Base-by-base conservation (phyloP, 2,888 invertebrate genomes). In the Dynastes tityus region DNA sequence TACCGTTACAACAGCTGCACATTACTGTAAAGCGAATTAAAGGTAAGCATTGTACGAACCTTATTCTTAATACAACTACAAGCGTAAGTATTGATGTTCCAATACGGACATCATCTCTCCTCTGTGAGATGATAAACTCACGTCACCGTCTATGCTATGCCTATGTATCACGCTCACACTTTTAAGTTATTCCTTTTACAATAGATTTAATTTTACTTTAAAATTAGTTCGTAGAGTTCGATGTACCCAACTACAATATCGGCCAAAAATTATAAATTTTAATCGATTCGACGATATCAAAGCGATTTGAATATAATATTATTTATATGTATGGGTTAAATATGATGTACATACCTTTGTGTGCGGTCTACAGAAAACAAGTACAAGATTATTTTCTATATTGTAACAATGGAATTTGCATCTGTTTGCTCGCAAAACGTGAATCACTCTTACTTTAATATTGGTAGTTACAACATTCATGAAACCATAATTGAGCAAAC, bases 1-100 rank as follows among this genome's bases (percentile, higher is more conserved):
- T 80, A 80, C 81, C 81, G 81, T 81, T 81, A 81, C 80, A 65
- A 78, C 81, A 81, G 81, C 81, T 81, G 81, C 80, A 58, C 71
- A 22, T 8, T n/a, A n/a, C 37, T 53, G 27, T 16, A 61, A n/a
- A 13, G 13, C 73, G 40, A 74, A 74, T 74, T 63, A 74, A 74
- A 74, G 73, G 73, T 74, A 49, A 27, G 61, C 63, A 74, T 61
- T 73, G 58, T 74, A 40, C 27, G 45, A 49, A 61, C 11, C 58
- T 51, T 51, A 63, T 68, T 29, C 68, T 51, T 68, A 49, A 29
- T 68, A 51, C 13, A 27, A 49, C 22, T 11, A 27, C 16, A 11
- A 49, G 6, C 37, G 37, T 27, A 29, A 22, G 27, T 51, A 68
- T 49, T 49, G 51, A 68, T 22, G 22, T 22, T 68, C 22, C 49